These are phyloP conservation scores for Vanessa cardui DNA, from an alignment of 2,888 invertebrate species.

Conservation along the genomic window DNA sequence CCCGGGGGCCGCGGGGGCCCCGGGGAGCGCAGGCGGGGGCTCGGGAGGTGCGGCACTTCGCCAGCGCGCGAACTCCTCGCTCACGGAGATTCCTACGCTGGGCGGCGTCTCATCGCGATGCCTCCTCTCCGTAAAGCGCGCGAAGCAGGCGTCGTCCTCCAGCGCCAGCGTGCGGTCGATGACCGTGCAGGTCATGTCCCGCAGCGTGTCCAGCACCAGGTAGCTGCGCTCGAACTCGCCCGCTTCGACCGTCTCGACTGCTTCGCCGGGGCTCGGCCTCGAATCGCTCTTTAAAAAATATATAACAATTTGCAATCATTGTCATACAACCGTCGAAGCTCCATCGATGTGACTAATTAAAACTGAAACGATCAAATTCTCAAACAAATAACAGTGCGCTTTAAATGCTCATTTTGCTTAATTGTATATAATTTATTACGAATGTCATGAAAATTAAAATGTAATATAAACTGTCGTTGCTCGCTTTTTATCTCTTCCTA, in stretches of 20 bases:
- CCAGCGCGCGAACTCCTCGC: slow-evolving; percentile 58
- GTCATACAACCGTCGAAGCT: no score
- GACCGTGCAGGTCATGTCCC: slow-evolving; percentile 64
- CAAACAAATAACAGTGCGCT: no score
- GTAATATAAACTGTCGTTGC: not conserved
- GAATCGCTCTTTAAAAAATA: not conserved
- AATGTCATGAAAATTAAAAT: not conserved
- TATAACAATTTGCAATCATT: no score
- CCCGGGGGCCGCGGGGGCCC: no score
- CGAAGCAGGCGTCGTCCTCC: slow-evolving; percentile 52
- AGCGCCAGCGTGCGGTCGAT: slow-evolving; percentile 57
- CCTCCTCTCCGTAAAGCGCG: slow-evolving; percentile 51
- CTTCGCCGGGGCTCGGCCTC: not conserved
- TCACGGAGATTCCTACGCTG: slow-evolving; percentile 43
- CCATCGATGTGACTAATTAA: no score
- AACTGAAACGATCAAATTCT: no score
- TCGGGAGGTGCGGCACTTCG: slow-evolving; percentile 39
- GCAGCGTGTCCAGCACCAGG: slow-evolving; percentile 62
- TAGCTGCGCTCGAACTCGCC: slow-evolving; percentile 49
- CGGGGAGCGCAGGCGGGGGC: not conserved
- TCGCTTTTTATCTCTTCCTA: no score
- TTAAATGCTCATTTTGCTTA: not conserved
- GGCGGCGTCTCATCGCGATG: slow-evolving; percentile 35
- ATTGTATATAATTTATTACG: not conserved
- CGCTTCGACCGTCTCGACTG: not conserved